Evolutionary conservation across 1,140 invertebrate species (phyloP), one percentile per base, ranked within the genome.

Genomic region (Megathymus violae): DNA sequence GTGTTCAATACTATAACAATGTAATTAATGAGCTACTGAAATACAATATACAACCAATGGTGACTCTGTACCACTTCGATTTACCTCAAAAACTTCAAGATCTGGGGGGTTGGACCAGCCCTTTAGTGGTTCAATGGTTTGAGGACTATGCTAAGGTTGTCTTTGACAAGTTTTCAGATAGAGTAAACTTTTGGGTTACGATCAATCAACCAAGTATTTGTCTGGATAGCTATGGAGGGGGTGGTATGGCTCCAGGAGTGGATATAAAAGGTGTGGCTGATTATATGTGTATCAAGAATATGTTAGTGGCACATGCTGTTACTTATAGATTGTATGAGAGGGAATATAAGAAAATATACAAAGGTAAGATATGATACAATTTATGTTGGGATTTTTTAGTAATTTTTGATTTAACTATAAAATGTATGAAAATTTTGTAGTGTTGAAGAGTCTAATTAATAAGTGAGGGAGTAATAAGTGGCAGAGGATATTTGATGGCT

Each of bases 1-100:
- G 94, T 25, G 81, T 95, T 0, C 81, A 92, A 22, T 95, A 94
- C 64, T 95, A 95, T 69, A 93, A 94, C 64, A 92, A 92, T 34
- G 60, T 95, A 9, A 94, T 95, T n/a, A 81, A 95, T 59, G 93
- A 93, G 43, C 76, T 95, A 2, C 38, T 91, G 4, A 89, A 85
- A 31, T 88, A 93, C 25, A 92, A 93, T 17, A 93, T 93, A 1
- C 85, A 90, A 1, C 94, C 94, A 0, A 92, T 94, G 89, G 93
- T 94, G 0, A 95, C 94, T 0, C 80, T 95, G 1, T 95, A 94
- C 78, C 94, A 95, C 63, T 95, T 94, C 92, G 94, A 95, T 54
- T 74, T 95, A 56, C 94, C 94, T 0, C 91, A 94, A 68, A 72
- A 69, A 1, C 69, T 95, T 0, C 93, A 94, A 74, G 92, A 94